Evolutionary conservation across 1,140 invertebrate genomes (phyloP).

Genomic region (Zaprionus davidi): DNA sequence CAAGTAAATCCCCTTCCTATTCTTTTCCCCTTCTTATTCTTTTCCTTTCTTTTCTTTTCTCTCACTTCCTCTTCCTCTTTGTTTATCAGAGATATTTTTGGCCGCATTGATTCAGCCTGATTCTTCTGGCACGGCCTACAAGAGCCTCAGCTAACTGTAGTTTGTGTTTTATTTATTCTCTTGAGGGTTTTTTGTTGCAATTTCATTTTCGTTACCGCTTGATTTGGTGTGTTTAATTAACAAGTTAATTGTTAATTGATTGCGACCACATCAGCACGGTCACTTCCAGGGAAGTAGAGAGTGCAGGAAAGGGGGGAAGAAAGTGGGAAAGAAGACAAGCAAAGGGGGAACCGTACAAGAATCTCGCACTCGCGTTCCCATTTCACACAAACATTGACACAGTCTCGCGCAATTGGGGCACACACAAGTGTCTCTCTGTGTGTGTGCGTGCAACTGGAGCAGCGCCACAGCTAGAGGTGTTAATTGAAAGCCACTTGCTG

Average conservation of each 20-base stretch:
- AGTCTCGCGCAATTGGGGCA: constrained; percentile 39
- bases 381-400: constrained; percentile 73
- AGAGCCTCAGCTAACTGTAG: constrained; percentile 8
- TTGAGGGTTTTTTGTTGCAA: constrained; percentile 30
- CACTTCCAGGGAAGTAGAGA: constrained; percentile 12
- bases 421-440: not conserved
- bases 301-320: not conserved
- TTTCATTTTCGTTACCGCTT: constrained; percentile 63
- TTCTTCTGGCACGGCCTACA: not conserved
- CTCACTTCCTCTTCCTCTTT: not conserved
- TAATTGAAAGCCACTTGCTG: constrained; percentile 52
- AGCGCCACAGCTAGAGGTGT: constrained; percentile 49
- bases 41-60: not conserved
- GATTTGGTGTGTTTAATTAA: constrained; percentile 70
- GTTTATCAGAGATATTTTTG: constrained; percentile 2
- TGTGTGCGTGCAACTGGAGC: constrained; percentile 44
- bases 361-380: constrained; percentile 62
- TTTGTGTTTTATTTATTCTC: constrained; percentile 11
- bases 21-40: no score
- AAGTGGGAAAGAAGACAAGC: no score
- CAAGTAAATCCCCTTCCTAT: no score
- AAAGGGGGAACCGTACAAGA: constrained; percentile 10
- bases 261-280: constrained; percentile 26
- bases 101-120: not conserved
- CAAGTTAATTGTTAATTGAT: constrained; percentile 70